These are phyloP conservation scores for Strigamia crassipes DNA, from an alignment of 2,888 invertebrate species.

Conservation along the genomic window DNA sequence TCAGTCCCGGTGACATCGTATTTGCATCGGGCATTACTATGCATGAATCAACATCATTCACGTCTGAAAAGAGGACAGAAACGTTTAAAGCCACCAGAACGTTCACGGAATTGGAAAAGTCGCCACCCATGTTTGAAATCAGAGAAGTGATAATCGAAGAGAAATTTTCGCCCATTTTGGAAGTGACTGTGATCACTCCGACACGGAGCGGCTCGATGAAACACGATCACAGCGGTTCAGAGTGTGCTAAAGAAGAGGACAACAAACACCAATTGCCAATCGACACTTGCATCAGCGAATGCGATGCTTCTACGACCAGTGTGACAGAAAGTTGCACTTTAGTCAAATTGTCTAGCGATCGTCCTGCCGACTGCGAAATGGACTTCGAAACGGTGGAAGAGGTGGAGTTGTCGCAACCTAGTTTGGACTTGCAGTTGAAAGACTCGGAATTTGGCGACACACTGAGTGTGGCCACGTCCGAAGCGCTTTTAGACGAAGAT, in stretches of 20 bases:
- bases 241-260: background rate
- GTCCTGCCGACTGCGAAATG: background rate
- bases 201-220: conserved; percentile 24
- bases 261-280: background rate
- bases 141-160: conserved; percentile 49
- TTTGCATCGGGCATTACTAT: background rate
- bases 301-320: background rate
- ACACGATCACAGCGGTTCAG: background rate
- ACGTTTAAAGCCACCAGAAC: background rate
- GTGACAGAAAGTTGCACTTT: conserved; percentile 2
- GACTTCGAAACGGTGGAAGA: background rate
- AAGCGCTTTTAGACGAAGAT: conserved; percentile 23
- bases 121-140: conserved; percentile 31
- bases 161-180: conserved; percentile 50
- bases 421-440: background rate
- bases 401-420: background rate
- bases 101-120: conserved; percentile 36
- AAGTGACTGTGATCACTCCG: conserved; percentile 47
- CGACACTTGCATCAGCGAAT: background rate
- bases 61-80: background rate
- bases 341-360: background rate
- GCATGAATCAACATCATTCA: background rate
- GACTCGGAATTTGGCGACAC: conserved; percentile 28
- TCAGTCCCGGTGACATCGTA: conserved; percentile 13
- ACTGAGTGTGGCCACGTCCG: background rate